Evolutionary conservation across 1,140 invertebrate genomes (phyloP).

Genomic region (Leptonema lineaticorne): DNA sequence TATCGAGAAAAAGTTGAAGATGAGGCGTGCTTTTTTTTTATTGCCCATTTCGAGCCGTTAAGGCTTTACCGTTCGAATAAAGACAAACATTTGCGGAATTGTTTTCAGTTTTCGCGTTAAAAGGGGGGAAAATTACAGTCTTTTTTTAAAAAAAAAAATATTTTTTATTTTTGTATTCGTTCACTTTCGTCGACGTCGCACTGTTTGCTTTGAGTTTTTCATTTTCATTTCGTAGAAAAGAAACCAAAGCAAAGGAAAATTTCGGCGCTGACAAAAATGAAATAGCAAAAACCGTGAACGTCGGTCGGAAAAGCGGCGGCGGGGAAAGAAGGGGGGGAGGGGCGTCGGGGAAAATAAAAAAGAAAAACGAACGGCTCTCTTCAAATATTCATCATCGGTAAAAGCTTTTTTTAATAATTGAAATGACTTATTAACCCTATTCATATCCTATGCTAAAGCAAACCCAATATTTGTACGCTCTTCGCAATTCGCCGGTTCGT

Average conservation of each 20-base stretch:
- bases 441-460: background rate
- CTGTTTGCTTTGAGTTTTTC: background rate
- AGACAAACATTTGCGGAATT: slow-evolving; percentile 18
- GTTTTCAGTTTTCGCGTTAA: slow-evolving; percentile 1
- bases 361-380: background rate
- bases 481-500: background rate
- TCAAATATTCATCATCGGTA: background rate
- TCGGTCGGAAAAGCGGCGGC: no score
- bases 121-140: background rate
- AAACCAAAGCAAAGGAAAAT: background rate
- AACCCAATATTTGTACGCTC: background rate
- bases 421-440: background rate
- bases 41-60: slow-evolving; percentile 12
- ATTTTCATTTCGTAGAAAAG: slow-evolving; percentile 13
- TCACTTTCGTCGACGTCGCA: slow-evolving; percentile 2
- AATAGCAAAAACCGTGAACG: background rate
- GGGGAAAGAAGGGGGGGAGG: no score
- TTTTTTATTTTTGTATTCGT: no score
- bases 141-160: no score
- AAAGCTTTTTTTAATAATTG: background rate
- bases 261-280: background rate
- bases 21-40: background rate
- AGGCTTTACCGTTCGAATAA: slow-evolving; percentile 14
- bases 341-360: no score
- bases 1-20: no score